Evolutionary conservation across 2,888 invertebrate genomes (phyloP), one percentile per base, ranked within the genome.

Genomic region (Euclidia mi): DNA sequence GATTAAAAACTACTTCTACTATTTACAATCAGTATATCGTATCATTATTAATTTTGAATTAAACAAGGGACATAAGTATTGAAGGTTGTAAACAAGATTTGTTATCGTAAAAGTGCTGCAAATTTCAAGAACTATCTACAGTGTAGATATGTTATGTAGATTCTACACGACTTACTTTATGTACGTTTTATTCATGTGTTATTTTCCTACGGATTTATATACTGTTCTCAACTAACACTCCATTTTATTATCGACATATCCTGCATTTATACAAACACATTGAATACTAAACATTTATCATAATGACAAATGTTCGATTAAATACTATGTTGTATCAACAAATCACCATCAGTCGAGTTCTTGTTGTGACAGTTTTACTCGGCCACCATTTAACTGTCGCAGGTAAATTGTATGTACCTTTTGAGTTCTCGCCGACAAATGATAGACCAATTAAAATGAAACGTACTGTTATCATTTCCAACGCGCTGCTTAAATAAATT

Each of bases 371-470:
- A 44, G 32, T 12, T 34, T 56, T 43, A 43, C 53, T 31, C 40
- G 47, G 44, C 38, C 50, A 15, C 35, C 28, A 40, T 35, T 47
- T 45, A 49, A 47, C 38, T 40, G 53, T 58, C 40, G 46, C 7
- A 35, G 47, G 41, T 67, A 55, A 64, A 53, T 50, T 40, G 15
- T 32, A 53, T 40, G 15, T 34, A 44, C 37, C 52, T 31, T 48
- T 31, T 47, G 60, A 58, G 34, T 52, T 58, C 34, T 63, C 53
- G 50, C 65, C 58, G 62, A 63, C 74, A 72, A 74, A 68, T 71
- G 65, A 71, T 74, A 67, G 56, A 68, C 65, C 74, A 78, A 78
- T 78, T 79, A 78, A 73, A 68, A 51, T 11, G 37, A 32, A 56
- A 57, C 37, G 41, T 47, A 37, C 46, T 52, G 47, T 56, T 73